Conservation (phyloP, 2,888 invertebrate species). For the Leptinotarsa peninsularis region DNA sequence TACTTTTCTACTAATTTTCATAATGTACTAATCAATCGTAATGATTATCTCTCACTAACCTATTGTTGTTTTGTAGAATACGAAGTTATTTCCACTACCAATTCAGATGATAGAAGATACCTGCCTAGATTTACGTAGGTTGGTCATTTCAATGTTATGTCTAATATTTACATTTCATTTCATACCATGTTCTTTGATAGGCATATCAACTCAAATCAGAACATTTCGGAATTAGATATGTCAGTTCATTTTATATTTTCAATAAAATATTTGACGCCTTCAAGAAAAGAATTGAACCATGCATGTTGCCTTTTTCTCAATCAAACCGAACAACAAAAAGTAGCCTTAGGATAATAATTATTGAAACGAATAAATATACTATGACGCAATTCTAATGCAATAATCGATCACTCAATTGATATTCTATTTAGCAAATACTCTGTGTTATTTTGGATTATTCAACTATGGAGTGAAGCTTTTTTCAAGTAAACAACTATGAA, state of each 20-base stretch:
- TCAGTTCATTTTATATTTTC: constrained; percentile 25
- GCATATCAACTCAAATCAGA: constrained; percentile 29
- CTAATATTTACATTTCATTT: constrained; percentile 45
- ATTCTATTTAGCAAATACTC: too few species aligned
- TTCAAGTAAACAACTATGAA: too few species aligned
- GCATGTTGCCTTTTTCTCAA: background rate
- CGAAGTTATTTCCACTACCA: constrained; percentile 29
- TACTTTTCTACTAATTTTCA: constrained; percentile 2
- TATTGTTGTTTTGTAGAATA: background rate
- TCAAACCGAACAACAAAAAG: too few species aligned
- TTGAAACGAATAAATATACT: too few species aligned
- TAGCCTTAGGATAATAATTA: too few species aligned
- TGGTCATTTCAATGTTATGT: constrained; percentile 50
- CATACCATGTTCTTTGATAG: constrained; percentile 4
- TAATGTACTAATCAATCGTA: background rate
- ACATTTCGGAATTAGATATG: constrained; percentile 47
- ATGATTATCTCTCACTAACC: constrained; percentile 17
- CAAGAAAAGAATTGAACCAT: background rate
- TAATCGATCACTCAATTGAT: too few species aligned
- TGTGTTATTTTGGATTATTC: too few species aligned
- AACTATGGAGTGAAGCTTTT: too few species aligned
- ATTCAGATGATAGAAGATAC: constrained; percentile 20
- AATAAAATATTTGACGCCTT: background rate
- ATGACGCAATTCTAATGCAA: too few species aligned
- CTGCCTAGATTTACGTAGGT: constrained; percentile 38